A percentile compares a stretch with the other conserved stretches of the same genome.
Conservation (phyloP, 2,113 vertebrate species). For the Ciconia stormi region DNA sequence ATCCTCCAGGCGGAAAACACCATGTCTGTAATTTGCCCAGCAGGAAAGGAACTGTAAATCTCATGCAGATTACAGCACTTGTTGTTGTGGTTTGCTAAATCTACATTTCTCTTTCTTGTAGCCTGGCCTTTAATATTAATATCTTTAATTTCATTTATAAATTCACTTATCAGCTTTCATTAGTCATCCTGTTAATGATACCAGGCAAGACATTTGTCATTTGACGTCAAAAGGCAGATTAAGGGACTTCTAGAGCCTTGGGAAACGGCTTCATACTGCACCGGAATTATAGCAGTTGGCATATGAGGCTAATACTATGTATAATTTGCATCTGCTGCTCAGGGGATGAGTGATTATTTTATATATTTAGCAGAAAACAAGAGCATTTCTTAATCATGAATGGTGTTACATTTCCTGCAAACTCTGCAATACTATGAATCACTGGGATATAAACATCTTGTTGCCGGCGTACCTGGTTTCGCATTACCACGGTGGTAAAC, state of each 20-base stretch:
- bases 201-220: conserved; percentile 43
- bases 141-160: conserved; percentile 58
- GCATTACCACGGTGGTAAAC: background rate
- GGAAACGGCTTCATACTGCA: background rate
- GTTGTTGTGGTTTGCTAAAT: conserved; percentile 42
- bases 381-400: conserved; percentile 20
- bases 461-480: background rate
- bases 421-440: conserved; percentile 56
- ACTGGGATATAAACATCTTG: background rate
- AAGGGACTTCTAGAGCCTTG: conserved; percentile 30
- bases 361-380: conserved; percentile 62
- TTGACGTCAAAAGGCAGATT: conserved; percentile 55
- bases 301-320: background rate
- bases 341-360: conserved; percentile 39
- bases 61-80: background rate
- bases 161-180: conserved; percentile 49
- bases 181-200: conserved; percentile 47
- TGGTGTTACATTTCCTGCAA: background rate
- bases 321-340: conserved; percentile 37
- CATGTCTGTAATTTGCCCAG: background rate
- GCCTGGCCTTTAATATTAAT: conserved; percentile 35
- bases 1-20: background rate
- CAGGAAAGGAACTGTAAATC: conserved; percentile 19
- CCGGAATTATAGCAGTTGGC: background rate
- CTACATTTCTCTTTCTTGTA: background rate